These are phyloP conservation scores for Bryconaethiops microstoma DNA, from an alignment of 2,797 vertebrate species.

Conservation along the genomic window DNA sequence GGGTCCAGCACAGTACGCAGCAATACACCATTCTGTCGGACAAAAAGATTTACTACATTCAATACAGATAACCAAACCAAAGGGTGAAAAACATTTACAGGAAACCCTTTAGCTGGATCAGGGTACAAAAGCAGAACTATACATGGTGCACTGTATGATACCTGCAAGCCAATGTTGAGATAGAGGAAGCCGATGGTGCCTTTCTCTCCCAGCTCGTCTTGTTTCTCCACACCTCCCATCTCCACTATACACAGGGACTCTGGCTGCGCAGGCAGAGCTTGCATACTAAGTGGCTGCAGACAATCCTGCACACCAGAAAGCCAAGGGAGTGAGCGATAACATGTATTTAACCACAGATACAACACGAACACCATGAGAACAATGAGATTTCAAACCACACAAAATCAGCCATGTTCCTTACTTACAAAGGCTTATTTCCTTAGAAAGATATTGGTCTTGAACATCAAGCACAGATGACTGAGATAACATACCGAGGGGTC, in stretches of 20 bases:
- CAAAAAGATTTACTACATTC: background rate
- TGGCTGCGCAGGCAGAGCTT: slow-evolving; percentile 94
- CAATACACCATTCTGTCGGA: slow-evolving; percentile 89
- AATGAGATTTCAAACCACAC: background rate
- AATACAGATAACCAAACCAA: background rate
- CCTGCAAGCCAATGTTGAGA: slow-evolving; percentile 98
- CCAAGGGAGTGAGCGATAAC: background rate
- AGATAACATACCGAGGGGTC: slow-evolving; percentile 86
- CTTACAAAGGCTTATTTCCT: background rate
- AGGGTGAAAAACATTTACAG: too few relatives aligned
- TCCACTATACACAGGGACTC: slow-evolving; percentile 97
- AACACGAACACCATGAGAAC: background rate
- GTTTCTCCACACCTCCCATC: slow-evolving; percentile 97
- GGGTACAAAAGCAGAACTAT: background rate
- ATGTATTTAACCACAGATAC: background rate
- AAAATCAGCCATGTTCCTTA: background rate
- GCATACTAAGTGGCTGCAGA: slow-evolving; percentile 96
- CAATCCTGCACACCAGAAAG: slow-evolving; percentile 83
- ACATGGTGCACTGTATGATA: slow-evolving; percentile 61
- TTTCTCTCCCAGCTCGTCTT: slow-evolving; percentile 96
- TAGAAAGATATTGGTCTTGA: background rate
- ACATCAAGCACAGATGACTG: background rate
- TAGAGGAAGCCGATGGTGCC: slow-evolving; percentile 96
- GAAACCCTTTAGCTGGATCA: background rate
- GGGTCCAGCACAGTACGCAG: slow-evolving; percentile 95